Evolutionary conservation across 92 coral and sea anemone genomes (phyloP).

Genomic region (Palythoa heliodiscus): DNA sequence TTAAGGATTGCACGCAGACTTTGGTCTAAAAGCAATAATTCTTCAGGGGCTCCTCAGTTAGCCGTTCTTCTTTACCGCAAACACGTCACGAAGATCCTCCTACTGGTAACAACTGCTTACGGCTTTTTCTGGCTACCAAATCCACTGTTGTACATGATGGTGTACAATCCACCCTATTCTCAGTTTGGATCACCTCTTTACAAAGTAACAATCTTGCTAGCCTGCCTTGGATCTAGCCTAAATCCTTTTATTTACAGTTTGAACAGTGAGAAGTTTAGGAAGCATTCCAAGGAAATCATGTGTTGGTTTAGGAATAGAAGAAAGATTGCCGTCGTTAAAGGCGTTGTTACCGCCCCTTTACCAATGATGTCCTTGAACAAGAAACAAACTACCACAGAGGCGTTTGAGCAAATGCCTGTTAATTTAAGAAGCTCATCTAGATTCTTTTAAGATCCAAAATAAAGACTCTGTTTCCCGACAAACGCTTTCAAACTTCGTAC

Average conservation of each 20-base stretch:
- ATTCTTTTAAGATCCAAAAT: not conserved
- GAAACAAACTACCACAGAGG: not conserved
- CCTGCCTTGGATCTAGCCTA: constrained; percentile 55
- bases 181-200: constrained; percentile 54
- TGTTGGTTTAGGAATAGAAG: constrained; percentile 28
- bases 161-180: constrained; percentile 43
- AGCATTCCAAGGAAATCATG: constrained; percentile 33
- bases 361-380: not conserved
- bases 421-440: constrained; percentile 20
- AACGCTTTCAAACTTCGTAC: not conserved
- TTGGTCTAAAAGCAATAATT: constrained; percentile 35
- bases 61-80: constrained; percentile 44
- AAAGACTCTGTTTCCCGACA: too few species aligned
- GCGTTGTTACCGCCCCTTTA: not conserved
- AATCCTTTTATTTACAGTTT: constrained; percentile 65
- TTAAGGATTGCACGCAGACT: constrained; percentile 47
- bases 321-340: not conserved
- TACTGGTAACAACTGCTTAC: constrained; percentile 51
- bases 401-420: not conserved
- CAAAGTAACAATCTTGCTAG: constrained; percentile 42
- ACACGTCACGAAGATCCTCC: constrained; percentile 53
- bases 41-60: constrained; percentile 20
- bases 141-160: constrained; percentile 56
- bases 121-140: constrained; percentile 65
- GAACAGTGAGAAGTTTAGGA: constrained; percentile 58